phyloP scores from a whole-genome alignment of 2,888 invertebrate genomes.

The Athetis lepigone region DNA sequence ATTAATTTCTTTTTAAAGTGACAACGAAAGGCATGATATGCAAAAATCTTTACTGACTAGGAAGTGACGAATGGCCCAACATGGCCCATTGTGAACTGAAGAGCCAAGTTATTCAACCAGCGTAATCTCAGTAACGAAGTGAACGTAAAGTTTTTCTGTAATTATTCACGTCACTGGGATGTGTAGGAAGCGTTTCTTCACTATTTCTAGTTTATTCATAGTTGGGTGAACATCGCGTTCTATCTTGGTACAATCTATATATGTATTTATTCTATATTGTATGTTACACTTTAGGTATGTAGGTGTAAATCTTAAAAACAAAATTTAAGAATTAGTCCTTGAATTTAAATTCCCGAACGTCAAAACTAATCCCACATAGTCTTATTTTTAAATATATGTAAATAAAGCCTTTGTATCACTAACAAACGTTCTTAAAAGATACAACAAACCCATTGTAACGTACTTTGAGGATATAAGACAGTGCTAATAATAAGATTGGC shows the following conservation, averaged over 20 bases:
- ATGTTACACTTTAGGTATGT: too few relatives aligned
- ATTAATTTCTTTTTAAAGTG: constrained; percentile 17
- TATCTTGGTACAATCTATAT: too few relatives aligned
- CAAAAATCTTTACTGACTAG: constrained; percentile 7
- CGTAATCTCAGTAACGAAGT: constrained; percentile 48
- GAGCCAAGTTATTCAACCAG: constrained; percentile 40
- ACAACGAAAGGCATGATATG: constrained; percentile 30
- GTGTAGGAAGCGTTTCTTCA: constrained; percentile 62
- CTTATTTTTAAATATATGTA: too few relatives aligned
- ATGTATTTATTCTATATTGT: background rate
- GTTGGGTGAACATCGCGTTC: constrained; percentile 37
- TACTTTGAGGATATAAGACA: too few relatives aligned
- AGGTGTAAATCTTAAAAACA: too few relatives aligned
- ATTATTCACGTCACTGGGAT: constrained; percentile 60
- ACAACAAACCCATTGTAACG: too few relatives aligned
- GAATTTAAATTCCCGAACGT: too few relatives aligned
- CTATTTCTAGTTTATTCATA: constrained; percentile 43
- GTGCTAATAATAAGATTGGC: too few relatives aligned
- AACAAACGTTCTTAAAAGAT: too few relatives aligned
- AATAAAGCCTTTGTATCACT: too few relatives aligned
- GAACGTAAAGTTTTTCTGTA: constrained; percentile 38
- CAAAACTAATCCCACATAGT: too few relatives aligned
- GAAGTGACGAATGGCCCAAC: constrained; percentile 28
- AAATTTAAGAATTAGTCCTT: too few relatives aligned
- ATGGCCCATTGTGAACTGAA: constrained; percentile 28